These are phyloP conservation scores for Andrena haemorrhoa DNA, from an alignment of 2,888 invertebrate species.

Conservation along the genomic window DNA sequence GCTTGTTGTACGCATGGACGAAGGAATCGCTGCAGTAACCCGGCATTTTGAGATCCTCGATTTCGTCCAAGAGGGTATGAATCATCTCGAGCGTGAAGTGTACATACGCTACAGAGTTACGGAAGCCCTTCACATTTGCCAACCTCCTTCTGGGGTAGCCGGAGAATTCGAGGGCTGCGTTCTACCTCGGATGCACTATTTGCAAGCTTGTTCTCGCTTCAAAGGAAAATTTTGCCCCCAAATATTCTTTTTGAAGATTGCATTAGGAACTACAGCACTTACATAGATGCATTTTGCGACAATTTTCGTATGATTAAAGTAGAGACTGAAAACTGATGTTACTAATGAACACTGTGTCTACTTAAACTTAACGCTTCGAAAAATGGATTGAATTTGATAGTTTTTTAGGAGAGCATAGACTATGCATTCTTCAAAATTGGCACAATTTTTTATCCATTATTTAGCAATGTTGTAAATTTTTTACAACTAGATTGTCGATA, in stretches of 20 bases:
- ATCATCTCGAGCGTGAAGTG: constrained; percentile 71
- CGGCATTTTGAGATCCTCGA: constrained; percentile 56
- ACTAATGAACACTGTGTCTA: too few species aligned
- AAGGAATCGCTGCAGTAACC: constrained; percentile 44
- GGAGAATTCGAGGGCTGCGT: constrained; percentile 17
- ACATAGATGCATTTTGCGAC: background rate
- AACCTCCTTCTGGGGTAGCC: constrained; percentile 21
- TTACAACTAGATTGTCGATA: too few species aligned
- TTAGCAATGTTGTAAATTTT: too few species aligned
- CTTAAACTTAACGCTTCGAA: too few species aligned
- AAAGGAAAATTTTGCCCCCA: constrained; percentile 26
- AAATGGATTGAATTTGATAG: too few species aligned
- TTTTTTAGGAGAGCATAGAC: too few species aligned
- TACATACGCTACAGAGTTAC: constrained; percentile 59
- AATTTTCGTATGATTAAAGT: background rate
- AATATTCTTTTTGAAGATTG: background rate
- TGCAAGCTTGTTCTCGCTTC: constrained; percentile 38
- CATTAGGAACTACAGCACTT: background rate
- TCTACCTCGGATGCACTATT: constrained; percentile 29
- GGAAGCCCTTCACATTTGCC: constrained; percentile 50
- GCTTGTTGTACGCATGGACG: constrained; percentile 46
- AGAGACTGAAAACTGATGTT: too few species aligned
- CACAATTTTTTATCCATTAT: too few species aligned
- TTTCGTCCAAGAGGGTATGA: constrained; percentile 54
- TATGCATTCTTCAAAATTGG: too few species aligned